These are phyloP conservation scores for Sternotherus odoratus DNA, from an alignment of 2,797 vertebrate species.

Conservation along the genomic window DNA sequence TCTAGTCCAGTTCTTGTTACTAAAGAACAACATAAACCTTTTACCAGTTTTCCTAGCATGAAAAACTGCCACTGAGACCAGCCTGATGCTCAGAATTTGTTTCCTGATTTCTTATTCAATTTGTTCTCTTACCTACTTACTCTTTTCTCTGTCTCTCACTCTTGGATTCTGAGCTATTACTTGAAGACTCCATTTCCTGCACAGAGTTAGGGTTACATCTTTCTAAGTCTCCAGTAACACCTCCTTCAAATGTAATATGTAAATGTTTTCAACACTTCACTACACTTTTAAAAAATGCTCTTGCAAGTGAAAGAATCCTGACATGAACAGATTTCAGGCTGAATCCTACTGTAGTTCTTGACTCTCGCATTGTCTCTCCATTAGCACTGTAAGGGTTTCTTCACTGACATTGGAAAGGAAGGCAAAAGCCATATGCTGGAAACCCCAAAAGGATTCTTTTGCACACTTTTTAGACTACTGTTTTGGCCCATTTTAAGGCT, in stretches of 20 bases:
- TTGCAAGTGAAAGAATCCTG: neutral
- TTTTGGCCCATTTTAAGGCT: neutral
- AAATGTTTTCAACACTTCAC: neutral
- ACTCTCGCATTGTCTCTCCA: neutral
- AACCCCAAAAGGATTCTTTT: neutral
- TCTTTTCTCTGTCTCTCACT: neutral
- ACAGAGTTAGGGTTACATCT: neutral
- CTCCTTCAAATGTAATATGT: neutral
- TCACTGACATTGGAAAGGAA: neutral
- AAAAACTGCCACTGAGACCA: neutral
- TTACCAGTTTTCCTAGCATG: neutral
- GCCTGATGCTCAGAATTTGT: neutral
- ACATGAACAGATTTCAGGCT: neutral
- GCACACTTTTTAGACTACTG: neutral
- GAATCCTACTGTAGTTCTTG: neutral
- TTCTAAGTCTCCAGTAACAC: neutral
- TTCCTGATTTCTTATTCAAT: neutral
- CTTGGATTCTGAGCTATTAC: too few species aligned
- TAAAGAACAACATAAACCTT: neutral
- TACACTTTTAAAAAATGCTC: neutral
- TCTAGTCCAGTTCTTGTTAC: neutral
- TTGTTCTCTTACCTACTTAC: neutral
- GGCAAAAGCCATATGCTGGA: neutral
- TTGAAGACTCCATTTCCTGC: neutral
- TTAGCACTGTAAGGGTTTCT: neutral